These are phyloP conservation scores for Metalampra italica DNA, from an alignment of 2,888 invertebrate genomes.

Conservation along the genomic window DNA sequence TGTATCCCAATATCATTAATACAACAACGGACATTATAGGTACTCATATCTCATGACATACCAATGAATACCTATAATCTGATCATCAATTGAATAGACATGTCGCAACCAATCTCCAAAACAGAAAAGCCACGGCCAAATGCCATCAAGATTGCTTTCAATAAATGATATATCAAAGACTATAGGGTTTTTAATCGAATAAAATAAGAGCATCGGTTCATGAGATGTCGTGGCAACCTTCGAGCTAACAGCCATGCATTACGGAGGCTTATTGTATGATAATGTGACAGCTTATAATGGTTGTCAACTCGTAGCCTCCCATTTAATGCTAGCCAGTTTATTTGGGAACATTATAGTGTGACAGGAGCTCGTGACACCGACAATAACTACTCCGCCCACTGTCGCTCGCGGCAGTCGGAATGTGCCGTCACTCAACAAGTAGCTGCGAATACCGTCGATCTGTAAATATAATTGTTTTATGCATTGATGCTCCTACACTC, in stretches of 20 bases:
- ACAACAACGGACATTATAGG: constrained; percentile 11
- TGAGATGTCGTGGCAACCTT: constrained; percentile 10
- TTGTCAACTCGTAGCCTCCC: constrained; percentile 47
- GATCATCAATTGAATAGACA: constrained; percentile 41
- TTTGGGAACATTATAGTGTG: constrained; percentile 35
- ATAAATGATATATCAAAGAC: constrained; percentile 47
- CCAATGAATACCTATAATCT: constrained; percentile 18
- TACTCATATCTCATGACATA: constrained; percentile 18
- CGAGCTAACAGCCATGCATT: constrained; percentile 26
- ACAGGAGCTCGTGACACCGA: constrained; percentile 24
- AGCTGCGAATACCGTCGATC: background rate
- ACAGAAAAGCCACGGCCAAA: constrained; percentile 63
- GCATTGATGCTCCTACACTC: too few species aligned
- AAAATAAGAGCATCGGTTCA: constrained; percentile 23
- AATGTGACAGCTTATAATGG: constrained; percentile 46
- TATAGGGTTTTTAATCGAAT: constrained; percentile 41
- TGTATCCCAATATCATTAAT: constrained; percentile 2
- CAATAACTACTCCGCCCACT: constrained; percentile 44
- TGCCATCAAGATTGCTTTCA: constrained; percentile 62
- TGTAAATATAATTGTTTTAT: too few species aligned
- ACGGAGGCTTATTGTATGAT: constrained; percentile 59
- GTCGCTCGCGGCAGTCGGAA: constrained; percentile 13
- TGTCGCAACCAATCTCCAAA: constrained; percentile 53
- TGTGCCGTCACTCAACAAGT: constrained; percentile 3
- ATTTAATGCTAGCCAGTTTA: constrained; percentile 51